phyloP scores from a whole-genome alignment of 2,888 invertebrate species.

The Falcaria lacertinaria region DNA sequence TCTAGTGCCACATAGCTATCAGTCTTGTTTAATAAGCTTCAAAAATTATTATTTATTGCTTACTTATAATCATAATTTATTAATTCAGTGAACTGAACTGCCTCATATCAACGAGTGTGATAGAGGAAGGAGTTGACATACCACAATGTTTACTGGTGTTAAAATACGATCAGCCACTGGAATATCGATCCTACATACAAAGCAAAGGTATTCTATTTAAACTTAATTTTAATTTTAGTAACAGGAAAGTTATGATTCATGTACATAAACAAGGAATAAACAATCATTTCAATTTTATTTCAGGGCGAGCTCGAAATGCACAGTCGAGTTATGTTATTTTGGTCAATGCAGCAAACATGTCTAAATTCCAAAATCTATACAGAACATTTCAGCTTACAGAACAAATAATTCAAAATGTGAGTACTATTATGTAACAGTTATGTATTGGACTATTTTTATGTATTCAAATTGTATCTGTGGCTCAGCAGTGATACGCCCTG shows the following conservation, averaged over 20 bases:
- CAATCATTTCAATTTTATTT: conserved; percentile 6
- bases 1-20: no score
- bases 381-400: conserved; percentile 72
- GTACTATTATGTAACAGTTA: no score
- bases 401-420: conserved; percentile 64
- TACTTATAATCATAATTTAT: no score
- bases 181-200: conserved; percentile 92
- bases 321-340: conserved; percentile 82
- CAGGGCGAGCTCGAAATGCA: conserved; percentile 84
- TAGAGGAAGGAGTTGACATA: conserved; percentile 95
- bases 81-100: conserved; percentile 66
- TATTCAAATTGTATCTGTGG: no score
- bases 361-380: conserved; percentile 52
- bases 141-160: conserved; percentile 89
- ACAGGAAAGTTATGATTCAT: background rate
- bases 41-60: no score
- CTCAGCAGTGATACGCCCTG: no score
- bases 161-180: conserved; percentile 84
- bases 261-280: background rate
- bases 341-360: conserved; percentile 43
- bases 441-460: no score
- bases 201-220: conserved; percentile 83
- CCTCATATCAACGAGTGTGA: conserved; percentile 83
- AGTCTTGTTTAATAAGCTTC: no score
- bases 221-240: no score